Evolutionary conservation across 2,113 vertebrate genomes (phyloP), one percentile per base, ranked within the genome.

Genomic region (Colaptes auratus): DNA sequence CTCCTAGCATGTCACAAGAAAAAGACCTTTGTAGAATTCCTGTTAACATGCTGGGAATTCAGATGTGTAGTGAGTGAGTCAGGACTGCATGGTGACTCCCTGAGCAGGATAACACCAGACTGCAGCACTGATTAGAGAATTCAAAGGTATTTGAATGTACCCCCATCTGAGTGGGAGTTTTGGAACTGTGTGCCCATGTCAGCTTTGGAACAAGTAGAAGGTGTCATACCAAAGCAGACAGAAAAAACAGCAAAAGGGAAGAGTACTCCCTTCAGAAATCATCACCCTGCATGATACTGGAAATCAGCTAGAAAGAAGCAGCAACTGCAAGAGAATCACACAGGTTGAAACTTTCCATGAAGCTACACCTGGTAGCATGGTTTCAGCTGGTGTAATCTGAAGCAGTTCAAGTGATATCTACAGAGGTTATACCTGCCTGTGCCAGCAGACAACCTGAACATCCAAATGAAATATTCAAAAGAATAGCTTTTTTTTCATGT

Each of bases 261-360:
- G 39, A 81, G 15, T 15, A 65, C 20, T 88, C 31, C 20, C 31
- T 67, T 12, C 9, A 74, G 42, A 71, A 89, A 52, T 33, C 3
- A 4, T 28, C 27, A 60, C 24, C 15, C 24, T 63, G 3, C 25
- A 35, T n/a, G 42, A 16, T 27, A 19, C 19, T 52, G 42, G 25
- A 19, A 19, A 89, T 39, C 39, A 85, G 59, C 3, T 5, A 64
- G 46, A 69, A 73, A 58, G 28, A 65, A 56, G 23, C 13, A 66
- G 28, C 31, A 87, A 13, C 17, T 55, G 5, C 6, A 53, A 28
- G 23, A 64, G 31, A 56, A 64, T 58, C 31, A 35, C 0, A 0
- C 28, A 46, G 6, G 7, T 9, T 89, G 27, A 70, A 80, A 56
- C 7, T 2, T 2, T 59, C 25, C 28, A 25, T 23, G 52, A 76